phyloP scores from a whole-genome alignment of 2,113 vertebrate species.

The Stictonetta naevosa region DNA sequence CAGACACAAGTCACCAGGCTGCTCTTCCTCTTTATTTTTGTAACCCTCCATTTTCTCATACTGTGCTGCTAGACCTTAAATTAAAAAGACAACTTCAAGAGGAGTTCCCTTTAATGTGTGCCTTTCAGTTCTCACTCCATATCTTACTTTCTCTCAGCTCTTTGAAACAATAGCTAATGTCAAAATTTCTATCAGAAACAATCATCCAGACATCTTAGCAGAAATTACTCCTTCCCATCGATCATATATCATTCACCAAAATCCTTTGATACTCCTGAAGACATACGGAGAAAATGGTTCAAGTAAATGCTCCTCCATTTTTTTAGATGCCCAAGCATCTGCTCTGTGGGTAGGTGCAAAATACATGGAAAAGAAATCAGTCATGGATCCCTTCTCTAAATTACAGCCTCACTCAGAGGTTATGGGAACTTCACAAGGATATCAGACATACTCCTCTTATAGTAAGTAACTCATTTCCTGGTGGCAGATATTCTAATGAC shows the following conservation, averaged over 20 bases:
- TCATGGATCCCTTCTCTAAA: constrained; percentile 48
- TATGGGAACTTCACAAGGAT: constrained; percentile 65
- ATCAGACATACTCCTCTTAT: constrained; percentile 61
- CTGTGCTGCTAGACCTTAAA: constrained; percentile 5
- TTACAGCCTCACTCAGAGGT: constrained; percentile 58
- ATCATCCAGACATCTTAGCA: not conserved
- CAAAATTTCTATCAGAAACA: not conserved
- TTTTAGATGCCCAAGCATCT: constrained; percentile 34
- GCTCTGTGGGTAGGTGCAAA: constrained; percentile 65
- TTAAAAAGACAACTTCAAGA: not conserved
- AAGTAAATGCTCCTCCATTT: not conserved
- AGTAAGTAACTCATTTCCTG: constrained; percentile 77
- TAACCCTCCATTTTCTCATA: constrained; percentile 47
- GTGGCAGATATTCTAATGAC: constrained; percentile 74
- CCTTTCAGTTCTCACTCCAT: not conserved
- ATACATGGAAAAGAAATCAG: constrained; percentile 49
- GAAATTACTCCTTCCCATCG: not conserved
- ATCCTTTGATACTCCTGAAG: constrained; percentile 20
- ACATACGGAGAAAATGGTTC: not conserved
- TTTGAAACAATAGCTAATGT: not conserved
- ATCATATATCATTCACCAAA: not conserved
- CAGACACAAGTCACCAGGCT: constrained; percentile 26
- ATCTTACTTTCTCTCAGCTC: not conserved
- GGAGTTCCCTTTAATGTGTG: not conserved
- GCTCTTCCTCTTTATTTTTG: constrained; percentile 34